Conservation (phyloP, 2,113 vertebrate species). For the Festucalex cinctus region DNA sequence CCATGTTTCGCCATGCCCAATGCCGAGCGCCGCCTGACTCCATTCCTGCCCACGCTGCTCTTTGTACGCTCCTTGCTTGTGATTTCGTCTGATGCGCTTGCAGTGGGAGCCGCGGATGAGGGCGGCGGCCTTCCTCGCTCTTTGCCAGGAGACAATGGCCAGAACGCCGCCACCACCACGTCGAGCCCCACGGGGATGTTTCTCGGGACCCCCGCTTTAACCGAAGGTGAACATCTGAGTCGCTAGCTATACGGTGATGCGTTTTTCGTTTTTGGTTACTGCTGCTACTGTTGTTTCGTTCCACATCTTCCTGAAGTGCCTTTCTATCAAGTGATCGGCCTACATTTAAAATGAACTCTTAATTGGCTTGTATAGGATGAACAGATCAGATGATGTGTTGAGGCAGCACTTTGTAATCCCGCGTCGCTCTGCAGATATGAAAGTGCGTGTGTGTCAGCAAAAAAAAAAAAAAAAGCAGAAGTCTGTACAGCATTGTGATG, state of each 20-base stretch:
- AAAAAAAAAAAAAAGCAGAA: not conserved
- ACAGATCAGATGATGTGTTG: not conserved
- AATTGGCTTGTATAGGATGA: not conserved
- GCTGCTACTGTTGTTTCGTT: not conserved
- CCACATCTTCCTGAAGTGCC: no score
- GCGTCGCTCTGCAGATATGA: not conserved
- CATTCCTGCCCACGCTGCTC: slow-evolving; percentile 36
- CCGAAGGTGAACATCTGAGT: slow-evolving; percentile 41
- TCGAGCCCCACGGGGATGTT: slow-evolving; percentile 8
- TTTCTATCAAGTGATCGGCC: not conserved
- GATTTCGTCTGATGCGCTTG: slow-evolving; percentile 45
- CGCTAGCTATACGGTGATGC: not conserved
- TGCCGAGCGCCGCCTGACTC: slow-evolving; percentile 33
- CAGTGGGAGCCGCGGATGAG: slow-evolving; percentile 45
- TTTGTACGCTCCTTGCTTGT: slow-evolving; percentile 44
- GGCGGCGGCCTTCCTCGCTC: slow-evolving; percentile 50
- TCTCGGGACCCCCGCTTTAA: slow-evolving; percentile 17
- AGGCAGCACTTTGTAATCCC: not conserved
- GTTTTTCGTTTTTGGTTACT: not conserved
- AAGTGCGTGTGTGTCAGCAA: slow-evolving; percentile 10
- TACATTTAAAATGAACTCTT: not conserved
- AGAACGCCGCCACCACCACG: slow-evolving; percentile 11
- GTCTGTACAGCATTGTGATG: not conserved
- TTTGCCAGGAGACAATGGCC: slow-evolving; percentile 54
- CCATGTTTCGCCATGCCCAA: slow-evolving; percentile 57